These are phyloP conservation scores for Noctua janthina DNA, from an alignment of 2,888 invertebrate species.

Conservation along the genomic window DNA sequence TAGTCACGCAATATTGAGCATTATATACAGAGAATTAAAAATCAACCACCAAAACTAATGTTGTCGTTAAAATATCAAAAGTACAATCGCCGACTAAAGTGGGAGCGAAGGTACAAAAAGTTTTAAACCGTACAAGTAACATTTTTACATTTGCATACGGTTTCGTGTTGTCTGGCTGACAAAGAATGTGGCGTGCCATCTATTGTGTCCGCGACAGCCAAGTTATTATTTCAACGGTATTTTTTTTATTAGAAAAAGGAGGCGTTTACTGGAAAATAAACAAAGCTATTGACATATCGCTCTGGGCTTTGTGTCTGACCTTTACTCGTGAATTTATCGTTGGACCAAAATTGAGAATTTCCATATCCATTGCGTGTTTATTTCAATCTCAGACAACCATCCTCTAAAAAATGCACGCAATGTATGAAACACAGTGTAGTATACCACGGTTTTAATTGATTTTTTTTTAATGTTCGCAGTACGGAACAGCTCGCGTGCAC, in stretches of 20 bases:
- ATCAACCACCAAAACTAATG: constrained; percentile 56
- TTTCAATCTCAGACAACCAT: fast-evolving
- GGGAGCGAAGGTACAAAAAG: constrained; percentile 60
- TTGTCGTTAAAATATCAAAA: constrained; percentile 47
- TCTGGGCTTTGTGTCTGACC: constrained; percentile 66
- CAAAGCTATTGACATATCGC: constrained; percentile 87
- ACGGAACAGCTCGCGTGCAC: constrained; percentile 80
- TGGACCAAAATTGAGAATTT: neutral
- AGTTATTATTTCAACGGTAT: constrained; percentile 85
- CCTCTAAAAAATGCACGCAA: constrained; percentile 40
- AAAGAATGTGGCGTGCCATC: constrained; percentile 84
- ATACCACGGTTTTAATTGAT: constrained; percentile 65
- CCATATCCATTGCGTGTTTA: constrained; percentile 65
- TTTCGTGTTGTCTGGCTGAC: constrained; percentile 73
- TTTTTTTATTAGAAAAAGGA: constrained; percentile 83
- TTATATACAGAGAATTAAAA: constrained; percentile 43
- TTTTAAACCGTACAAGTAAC: constrained; percentile 69
- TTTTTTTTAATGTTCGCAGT: constrained; percentile 71
- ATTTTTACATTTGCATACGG: constrained; percentile 84
- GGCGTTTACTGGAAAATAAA: constrained; percentile 86
- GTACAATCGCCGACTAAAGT: constrained; percentile 33
- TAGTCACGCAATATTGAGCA: constrained; percentile 55
- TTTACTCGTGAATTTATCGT: constrained; percentile 42
- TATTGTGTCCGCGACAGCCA: constrained; percentile 79
- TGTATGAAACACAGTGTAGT: constrained; percentile 55